Percentiles rank a stretch among this genome's conserved stretches.
Conservation (phyloP, 2,888 invertebrate genomes). For the Lapara coniferarum region DNA sequence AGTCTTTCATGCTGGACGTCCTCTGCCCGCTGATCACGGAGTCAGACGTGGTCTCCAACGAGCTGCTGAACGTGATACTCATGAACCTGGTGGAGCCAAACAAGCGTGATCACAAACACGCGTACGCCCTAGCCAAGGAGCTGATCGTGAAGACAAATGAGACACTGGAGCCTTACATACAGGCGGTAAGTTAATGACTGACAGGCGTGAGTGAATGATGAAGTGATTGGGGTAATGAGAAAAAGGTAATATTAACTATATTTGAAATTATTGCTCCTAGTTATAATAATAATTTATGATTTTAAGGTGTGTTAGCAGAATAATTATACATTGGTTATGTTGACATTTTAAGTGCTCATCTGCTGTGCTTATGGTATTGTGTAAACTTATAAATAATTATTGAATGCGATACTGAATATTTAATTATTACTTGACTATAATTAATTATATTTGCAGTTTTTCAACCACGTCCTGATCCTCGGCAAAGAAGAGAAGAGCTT, state of each 20-base stretch:
- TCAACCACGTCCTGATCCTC: constrained; percentile 96
- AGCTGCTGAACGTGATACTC: constrained; percentile 96
- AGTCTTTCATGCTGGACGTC: constrained; percentile 98
- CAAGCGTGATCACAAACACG: constrained; percentile 94
- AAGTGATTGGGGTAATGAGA: not conserved
- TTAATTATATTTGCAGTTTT: constrained; percentile 87
- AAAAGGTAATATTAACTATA: not conserved
- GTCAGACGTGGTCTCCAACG: constrained; percentile 97
- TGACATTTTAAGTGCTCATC: no score
- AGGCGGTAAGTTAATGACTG: constrained; percentile 86
- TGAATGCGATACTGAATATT: no score
- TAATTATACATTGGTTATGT: no score
- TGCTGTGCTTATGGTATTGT: no score
- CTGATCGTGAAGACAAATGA: constrained; percentile 95
- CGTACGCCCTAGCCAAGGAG: constrained; percentile 95
- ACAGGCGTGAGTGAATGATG: not conserved
- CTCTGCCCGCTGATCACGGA: constrained; percentile 97
- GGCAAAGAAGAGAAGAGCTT: constrained; percentile 94
- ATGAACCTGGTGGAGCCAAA: constrained; percentile 97
- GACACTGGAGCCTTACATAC: constrained; percentile 96
- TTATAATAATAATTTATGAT: no score
- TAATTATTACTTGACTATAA: not conserved
- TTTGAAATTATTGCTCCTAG: no score
- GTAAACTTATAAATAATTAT: no score
- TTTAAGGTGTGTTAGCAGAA: no score